Conservation (phyloP, 2,888 invertebrate genomes). For the Lasioglossum marginatum region DNA sequence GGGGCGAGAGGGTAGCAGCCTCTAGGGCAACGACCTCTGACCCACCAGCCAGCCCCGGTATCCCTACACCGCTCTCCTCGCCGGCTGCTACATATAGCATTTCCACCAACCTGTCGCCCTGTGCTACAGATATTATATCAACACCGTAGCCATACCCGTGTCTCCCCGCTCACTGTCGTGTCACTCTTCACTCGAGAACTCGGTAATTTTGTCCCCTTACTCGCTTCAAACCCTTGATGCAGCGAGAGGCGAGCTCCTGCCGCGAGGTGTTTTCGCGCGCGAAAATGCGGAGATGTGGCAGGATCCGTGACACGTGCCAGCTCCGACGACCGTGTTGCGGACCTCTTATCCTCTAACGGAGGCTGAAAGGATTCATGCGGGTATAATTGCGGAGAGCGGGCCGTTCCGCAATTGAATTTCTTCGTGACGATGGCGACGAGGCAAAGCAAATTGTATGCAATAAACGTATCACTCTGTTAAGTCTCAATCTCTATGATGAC, state of each 20-base stretch:
- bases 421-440: background rate
- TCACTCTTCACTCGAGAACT: slow-evolving; percentile 50
- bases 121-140: slow-evolving; percentile 70
- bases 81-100: slow-evolving; percentile 75
- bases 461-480: slow-evolving; percentile 1
- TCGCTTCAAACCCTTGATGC: slow-evolving; percentile 48
- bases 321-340: background rate
- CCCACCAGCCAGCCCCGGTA: slow-evolving; percentile 79
- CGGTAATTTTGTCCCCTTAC: slow-evolving; percentile 65
- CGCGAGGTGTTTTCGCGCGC: slow-evolving; percentile 1
- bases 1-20: slow-evolving; percentile 56
- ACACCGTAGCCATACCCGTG: slow-evolving; percentile 38
- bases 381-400: slow-evolving; percentile 18
- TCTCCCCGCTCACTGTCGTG: background rate
- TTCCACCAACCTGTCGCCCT: slow-evolving; percentile 77
- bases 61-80: slow-evolving; percentile 69
- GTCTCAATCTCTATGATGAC: background rate
- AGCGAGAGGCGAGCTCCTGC: background rate
- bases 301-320: background rate
- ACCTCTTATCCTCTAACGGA: background rate
- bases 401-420: slow-evolving; percentile 34
- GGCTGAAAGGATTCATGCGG: background rate
- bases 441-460: slow-evolving; percentile 24
- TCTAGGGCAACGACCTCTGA: slow-evolving; percentile 82
- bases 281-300: background rate